Conservation (phyloP, 2,888 invertebrate genomes). For the Drosophila differens region DNA sequence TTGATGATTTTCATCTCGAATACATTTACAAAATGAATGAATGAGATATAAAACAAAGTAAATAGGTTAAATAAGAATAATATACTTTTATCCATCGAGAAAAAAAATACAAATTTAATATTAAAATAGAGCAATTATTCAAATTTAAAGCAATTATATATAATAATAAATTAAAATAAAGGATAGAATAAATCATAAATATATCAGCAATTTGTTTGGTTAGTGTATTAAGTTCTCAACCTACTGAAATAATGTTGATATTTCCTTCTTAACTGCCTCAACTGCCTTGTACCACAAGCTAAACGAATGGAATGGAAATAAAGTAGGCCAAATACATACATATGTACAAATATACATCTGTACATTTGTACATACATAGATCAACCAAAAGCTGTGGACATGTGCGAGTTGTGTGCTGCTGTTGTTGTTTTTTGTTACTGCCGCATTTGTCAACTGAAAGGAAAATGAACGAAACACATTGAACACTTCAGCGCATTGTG, state of each 20-base stretch:
- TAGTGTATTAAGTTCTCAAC: slow-evolving; percentile 26
- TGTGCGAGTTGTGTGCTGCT: slow-evolving; percentile 31
- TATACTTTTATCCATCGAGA: not conserved
- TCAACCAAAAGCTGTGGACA: slow-evolving; percentile 38
- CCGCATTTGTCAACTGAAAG: slow-evolving; percentile 80
- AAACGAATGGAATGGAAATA: slow-evolving; percentile 72
- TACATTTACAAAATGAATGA: not conserved
- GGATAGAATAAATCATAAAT: not conserved
- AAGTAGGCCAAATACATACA: slow-evolving; percentile 66
- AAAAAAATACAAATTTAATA: not conserved
- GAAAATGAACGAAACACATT: slow-evolving; percentile 75
- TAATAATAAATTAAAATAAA: too few relatives aligned
- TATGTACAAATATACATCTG: slow-evolving; percentile 45
- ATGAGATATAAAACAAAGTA: not conserved
- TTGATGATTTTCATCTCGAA: too few relatives aligned
- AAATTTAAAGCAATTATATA: not conserved
- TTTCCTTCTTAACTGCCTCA: slow-evolving; percentile 43
- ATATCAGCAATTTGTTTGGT: not conserved
- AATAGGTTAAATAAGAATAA: not conserved
- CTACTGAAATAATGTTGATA: not conserved
- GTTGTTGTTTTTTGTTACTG: slow-evolving; percentile 41
- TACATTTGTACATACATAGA: slow-evolving; percentile 41
- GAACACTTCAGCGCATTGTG: slow-evolving; percentile 38
- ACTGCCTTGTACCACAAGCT: slow-evolving; percentile 51
- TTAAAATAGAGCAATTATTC: not conserved